Evolutionary conservation across 1,140 invertebrate genomes (phyloP).

Genomic region (Trinorchestia longiramus): DNA sequence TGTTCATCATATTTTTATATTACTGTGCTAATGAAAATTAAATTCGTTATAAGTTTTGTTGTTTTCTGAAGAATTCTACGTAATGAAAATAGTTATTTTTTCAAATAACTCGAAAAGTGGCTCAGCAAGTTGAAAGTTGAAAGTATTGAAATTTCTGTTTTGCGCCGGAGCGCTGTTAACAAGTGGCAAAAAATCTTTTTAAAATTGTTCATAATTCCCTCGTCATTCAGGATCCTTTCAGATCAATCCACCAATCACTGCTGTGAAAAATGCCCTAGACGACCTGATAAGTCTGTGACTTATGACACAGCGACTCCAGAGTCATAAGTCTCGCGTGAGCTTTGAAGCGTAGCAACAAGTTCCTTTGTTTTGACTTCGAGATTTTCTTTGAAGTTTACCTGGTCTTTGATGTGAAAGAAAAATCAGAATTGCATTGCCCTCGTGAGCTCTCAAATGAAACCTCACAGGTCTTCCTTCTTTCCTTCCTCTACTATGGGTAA

Average conservation of each 20-base stretch:
- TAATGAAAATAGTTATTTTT: too few relatives aligned
- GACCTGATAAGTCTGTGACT: neutral
- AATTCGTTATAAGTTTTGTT: too few relatives aligned
- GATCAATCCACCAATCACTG: neutral
- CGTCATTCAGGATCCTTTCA: neutral
- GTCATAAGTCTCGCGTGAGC: neutral
- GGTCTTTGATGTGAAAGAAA: neutral
- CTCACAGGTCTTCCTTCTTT: neutral
- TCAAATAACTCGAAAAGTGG: too few relatives aligned
- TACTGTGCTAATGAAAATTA: too few relatives aligned
- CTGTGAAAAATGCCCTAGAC: neutral
- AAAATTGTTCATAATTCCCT: neutral
- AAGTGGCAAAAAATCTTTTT: neutral
- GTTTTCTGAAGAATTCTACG: too few relatives aligned
- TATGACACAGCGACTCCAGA: neutral
- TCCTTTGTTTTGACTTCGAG: neutral
- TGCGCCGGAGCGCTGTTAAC: neutral
- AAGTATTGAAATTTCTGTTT: neutral
- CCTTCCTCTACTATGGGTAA: neutral
- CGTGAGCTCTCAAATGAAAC: neutral
- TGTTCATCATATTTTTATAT: too few relatives aligned
- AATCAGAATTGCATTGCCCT: neutral
- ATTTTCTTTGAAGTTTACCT: constrained; percentile 9
- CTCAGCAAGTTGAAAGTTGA: too few relatives aligned
- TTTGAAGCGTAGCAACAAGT: neutral